These are phyloP conservation scores for Tragelaphus scriptus DNA, from an alignment of 2,113 vertebrate genomes.

Conservation along the genomic window DNA sequence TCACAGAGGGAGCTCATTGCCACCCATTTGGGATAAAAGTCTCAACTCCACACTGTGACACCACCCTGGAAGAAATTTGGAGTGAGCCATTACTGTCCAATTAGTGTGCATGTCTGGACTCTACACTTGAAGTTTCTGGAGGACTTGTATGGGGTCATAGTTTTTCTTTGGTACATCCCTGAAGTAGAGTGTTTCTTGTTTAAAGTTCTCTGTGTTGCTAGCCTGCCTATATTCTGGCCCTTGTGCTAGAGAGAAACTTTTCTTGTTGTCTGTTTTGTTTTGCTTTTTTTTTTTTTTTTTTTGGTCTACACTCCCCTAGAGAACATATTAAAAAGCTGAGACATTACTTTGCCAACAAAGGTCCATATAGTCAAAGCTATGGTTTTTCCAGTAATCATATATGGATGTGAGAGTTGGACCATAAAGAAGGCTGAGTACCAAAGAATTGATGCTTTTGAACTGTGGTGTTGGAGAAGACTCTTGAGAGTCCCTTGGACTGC, in stretches of 20 bases:
- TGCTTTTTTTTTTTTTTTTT: not conserved
- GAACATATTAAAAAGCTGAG: not conserved
- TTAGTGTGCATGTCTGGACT: not conserved
- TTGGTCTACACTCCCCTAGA: not conserved
- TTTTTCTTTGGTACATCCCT: not conserved
- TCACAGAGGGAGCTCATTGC: not conserved
- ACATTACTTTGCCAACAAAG: not conserved
- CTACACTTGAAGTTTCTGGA: not conserved
- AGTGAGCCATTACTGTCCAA: no score
- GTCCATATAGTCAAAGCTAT: not conserved
- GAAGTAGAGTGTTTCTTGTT: not conserved
- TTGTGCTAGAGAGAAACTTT: not conserved
- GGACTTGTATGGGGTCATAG: no score
- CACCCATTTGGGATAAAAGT: not conserved
- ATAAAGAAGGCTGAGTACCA: not conserved
- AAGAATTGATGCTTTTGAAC: not conserved
- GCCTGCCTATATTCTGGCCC: not conserved
- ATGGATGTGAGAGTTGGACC: not conserved
- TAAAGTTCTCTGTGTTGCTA: not conserved
- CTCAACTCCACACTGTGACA: not conserved
- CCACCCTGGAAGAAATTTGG: not conserved
- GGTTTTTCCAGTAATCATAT: not conserved
- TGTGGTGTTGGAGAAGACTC: not conserved
- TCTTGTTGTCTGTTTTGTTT: not conserved
- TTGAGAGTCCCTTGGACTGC: not conserved